Evolutionary conservation across 2,888 invertebrate genomes (phyloP).

Genomic region (Uropetala carovei): DNA sequence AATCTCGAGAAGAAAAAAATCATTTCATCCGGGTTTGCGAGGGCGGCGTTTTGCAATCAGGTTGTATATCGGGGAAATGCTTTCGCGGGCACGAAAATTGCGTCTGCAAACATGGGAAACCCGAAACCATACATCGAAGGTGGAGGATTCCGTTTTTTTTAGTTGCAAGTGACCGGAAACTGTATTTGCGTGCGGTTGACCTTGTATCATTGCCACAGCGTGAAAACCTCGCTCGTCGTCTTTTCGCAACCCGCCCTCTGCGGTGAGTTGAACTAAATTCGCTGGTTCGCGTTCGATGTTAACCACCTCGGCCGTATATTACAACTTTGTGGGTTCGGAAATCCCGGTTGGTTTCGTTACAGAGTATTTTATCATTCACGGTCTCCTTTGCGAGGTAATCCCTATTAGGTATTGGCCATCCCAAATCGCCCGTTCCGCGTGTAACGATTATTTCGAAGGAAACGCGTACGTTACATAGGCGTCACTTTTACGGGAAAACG

Average conservation of each 20-base stretch:
- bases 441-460: neutral
- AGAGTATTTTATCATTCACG: neutral
- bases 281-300: neutral
- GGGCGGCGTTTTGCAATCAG: too few species aligned
- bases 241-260: neutral
- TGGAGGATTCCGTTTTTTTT: neutral
- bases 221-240: neutral
- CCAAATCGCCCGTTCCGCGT: neutral
- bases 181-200: conserved; percentile 15
- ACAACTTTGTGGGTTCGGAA: neutral
- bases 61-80: neutral
- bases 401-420: neutral
- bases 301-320: neutral
- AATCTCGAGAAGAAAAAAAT: too few species aligned
- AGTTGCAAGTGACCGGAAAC: neutral
- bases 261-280: neutral
- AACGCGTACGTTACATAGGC: neutral
- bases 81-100: neutral
- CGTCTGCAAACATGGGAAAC: neutral
- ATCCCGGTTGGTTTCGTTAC: neutral
- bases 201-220: conserved; percentile 9
- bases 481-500: too few species aligned
- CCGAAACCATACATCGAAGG: neutral
- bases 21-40: too few species aligned
- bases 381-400: neutral